Evolutionary conservation across 2,888 invertebrate genomes (phyloP), one percentile per base, ranked within the genome.

Genomic region (Mesorhabditis belari): DNA sequence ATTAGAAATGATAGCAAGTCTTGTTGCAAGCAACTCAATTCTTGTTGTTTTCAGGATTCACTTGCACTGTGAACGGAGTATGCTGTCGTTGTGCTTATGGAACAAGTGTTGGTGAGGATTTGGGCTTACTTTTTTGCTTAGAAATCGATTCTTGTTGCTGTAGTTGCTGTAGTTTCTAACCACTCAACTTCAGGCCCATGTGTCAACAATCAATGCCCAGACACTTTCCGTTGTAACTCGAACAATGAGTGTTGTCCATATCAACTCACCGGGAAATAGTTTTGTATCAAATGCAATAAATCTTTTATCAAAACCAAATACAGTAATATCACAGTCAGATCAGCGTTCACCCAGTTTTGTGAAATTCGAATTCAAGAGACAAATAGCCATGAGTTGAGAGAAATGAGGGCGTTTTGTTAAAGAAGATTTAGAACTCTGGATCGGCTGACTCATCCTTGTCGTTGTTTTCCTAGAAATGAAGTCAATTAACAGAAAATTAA

Each of bases 181-280:
- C 6, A 24, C 23, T 24, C 26, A 21, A 5, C 54, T 26, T 17
- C 60, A 65, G 65, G 66, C 5, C 69, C 69, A 23, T 69, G 69
- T 60, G 67, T 69, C 9, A 69, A 69, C 53, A 59, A 54, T 19
- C 62, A 69, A 28, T 69, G 69, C 26, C 69, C 69, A 4, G 61
- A 69, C 49, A 69, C 66, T 49, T 63, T 64, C 17, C 63, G 65
- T 50, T 69, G 69, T 44, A 65, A 64, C 9, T 60, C 65, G 6
- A 69, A 66, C 28, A 69, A 69, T 57, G 67, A 69, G 52, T 69
- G 69, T 35, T 69, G 69, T 59, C 66, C 69, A 27, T 69, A 67
- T 61, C 64, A 67, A 49, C 62, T 65, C 24, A 49, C 17, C 21
- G n/a, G n/a, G n/a, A n/a, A n/a, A n/a, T n/a, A n/a, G n/a, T n/a